Evolutionary conservation across 2,888 invertebrate genomes (phyloP).

Genomic region (Herminia tarsipennalis): DNA sequence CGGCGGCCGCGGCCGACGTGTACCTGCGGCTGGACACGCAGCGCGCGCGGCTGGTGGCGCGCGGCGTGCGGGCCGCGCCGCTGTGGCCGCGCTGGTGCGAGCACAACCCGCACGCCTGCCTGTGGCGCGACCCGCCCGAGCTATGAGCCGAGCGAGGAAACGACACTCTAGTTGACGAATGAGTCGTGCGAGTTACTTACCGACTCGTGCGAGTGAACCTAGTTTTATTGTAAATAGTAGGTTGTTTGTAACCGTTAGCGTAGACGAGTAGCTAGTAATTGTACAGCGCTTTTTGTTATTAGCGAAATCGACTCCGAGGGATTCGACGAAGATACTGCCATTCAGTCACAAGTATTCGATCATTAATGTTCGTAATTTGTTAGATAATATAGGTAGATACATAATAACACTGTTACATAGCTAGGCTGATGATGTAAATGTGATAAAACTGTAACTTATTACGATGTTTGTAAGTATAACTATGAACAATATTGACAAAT

Average conservation of each 20-base stretch:
- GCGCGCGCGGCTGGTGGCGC: constrained; percentile 86
- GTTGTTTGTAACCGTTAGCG: constrained; percentile 34
- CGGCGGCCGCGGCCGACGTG: constrained; percentile 84
- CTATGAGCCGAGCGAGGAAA: not conserved
- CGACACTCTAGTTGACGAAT: constrained; percentile 16
- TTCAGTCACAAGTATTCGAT: constrained; percentile 30
- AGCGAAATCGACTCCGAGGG: constrained; percentile 11
- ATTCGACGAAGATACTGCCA: constrained; percentile 24
- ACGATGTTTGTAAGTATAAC: constrained; percentile 11
- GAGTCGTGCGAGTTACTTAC: constrained; percentile 4
- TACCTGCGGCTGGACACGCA: constrained; percentile 89
- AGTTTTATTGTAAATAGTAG: constrained; percentile 50
- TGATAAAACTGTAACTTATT: constrained; percentile 37
- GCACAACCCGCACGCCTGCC: constrained; percentile 91
- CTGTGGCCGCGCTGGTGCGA: constrained; percentile 92
- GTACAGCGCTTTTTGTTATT: constrained; percentile 55
- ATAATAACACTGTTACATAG: constrained; percentile 46
- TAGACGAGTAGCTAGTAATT: constrained; percentile 56
- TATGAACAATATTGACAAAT: constrained; percentile 6
- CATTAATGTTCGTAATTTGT: constrained; percentile 22
- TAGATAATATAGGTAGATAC: constrained; percentile 34
- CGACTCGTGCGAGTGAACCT: constrained; percentile 2
- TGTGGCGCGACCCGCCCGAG: constrained; percentile 58
- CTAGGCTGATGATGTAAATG: constrained; percentile 36
- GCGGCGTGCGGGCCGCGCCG: constrained; percentile 89